Evolutionary conservation across 2,797 vertebrate genomes (phyloP).

Genomic region (Alfaro cultratus): DNA sequence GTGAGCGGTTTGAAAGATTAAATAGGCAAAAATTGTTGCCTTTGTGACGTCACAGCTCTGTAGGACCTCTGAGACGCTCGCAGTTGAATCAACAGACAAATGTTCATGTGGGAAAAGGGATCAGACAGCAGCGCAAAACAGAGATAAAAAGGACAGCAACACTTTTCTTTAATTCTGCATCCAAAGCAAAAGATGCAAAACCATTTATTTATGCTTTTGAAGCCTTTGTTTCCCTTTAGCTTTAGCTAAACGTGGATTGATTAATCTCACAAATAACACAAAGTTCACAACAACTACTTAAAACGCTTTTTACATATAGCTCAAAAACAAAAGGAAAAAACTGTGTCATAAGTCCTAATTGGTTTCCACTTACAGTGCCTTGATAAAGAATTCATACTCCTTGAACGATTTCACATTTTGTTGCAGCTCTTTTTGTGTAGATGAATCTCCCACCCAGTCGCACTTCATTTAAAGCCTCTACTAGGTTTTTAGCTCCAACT

Average conservation of each 20-base stretch:
- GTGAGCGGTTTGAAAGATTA: neutral
- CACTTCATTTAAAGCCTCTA: neutral
- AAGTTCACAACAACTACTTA: neutral
- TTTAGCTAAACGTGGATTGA: neutral
- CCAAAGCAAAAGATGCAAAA: neutral
- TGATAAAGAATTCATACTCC: neutral
- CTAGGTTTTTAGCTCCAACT: neutral
- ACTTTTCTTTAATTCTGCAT: conserved; percentile 1
- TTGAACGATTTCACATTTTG: neutral
- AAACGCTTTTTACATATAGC: neutral
- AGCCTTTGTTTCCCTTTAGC: neutral
- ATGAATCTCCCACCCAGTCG: neutral
- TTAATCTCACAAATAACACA: neutral
- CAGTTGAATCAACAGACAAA: conserved; percentile 28
- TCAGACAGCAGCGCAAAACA: conserved; percentile 3
- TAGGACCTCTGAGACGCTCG: conserved; percentile 30
- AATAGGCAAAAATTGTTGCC: conserved; percentile 12
- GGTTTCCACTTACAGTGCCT: neutral
- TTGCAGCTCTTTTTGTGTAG: neutral
- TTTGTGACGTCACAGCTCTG: conserved; percentile 18
- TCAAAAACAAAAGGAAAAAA: conserved; percentile 5
- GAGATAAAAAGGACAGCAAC: conserved; percentile 9
- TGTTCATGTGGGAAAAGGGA: neutral
- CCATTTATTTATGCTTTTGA: neutral
- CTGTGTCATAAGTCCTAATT: neutral